Evolutionary conservation across 2,888 invertebrate species (phyloP).

Genomic region (Acrocyrtus sp.): DNA sequence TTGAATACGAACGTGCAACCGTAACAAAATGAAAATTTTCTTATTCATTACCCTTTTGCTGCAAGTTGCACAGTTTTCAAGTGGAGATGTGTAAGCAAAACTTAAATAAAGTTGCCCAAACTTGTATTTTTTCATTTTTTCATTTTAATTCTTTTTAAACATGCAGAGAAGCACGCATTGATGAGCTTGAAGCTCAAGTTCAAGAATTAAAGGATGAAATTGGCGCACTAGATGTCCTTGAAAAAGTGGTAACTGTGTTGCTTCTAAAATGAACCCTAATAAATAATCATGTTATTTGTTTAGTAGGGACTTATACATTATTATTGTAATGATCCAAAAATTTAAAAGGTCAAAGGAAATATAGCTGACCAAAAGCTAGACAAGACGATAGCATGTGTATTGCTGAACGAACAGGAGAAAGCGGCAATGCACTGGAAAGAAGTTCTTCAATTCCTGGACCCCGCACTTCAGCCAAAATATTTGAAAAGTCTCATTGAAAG

Average conservation of each 20-base stretch:
- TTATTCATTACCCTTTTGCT: no score
- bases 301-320: no score
- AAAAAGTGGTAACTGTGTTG: neutral
- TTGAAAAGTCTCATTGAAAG: slow-evolving; percentile 18
- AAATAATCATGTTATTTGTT: no score
- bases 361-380: slow-evolving; percentile 51
- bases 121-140: no score
- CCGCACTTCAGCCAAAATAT: slow-evolving; percentile 7
- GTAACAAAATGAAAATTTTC: no score
- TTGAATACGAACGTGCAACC: no score
- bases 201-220: slow-evolving; percentile 5
- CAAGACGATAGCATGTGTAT: slow-evolving; percentile 27
- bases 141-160: neutral
- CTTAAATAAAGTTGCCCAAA: neutral
- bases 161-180: slow-evolving; percentile 14
- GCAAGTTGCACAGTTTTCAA: no score
- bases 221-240: slow-evolving; percentile 1
- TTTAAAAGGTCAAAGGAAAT: slow-evolving; percentile 38
- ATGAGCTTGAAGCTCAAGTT: slow-evolving; percentile 10
- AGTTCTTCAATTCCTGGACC: slow-evolving; percentile 1
- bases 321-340: no score
- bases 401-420: slow-evolving; percentile 28
- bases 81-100: slow-evolving; percentile 17
- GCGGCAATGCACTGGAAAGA: slow-evolving; percentile 43
- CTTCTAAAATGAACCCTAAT: no score